phyloP scores from a whole-genome alignment of 1,140 invertebrate species.

The Yoshiicerus persimilis region DNA sequence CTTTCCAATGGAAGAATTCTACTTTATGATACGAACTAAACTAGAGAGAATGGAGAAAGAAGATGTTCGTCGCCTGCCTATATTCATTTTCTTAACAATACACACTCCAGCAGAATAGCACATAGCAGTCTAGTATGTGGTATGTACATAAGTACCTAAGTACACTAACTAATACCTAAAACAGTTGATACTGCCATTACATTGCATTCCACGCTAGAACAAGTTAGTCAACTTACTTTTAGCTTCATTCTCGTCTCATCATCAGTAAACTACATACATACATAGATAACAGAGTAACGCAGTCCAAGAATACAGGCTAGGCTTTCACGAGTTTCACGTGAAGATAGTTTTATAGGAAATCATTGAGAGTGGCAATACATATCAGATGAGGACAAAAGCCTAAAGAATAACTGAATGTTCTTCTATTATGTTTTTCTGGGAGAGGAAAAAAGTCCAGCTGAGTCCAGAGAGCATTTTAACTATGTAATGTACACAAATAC shows the following conservation, averaged over 20 bases:
- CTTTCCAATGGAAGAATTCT: constrained; percentile 13
- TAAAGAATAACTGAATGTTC: neutral
- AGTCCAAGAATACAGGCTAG: neutral
- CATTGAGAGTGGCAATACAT: neutral
- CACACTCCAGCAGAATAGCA: neutral
- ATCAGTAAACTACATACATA: neutral
- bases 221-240: neutral
- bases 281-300: neutral
- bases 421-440: neutral
- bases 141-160: neutral
- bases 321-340: neutral
- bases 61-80: neutral
- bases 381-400: neutral
- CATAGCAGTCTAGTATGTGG: no score
- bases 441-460: neutral
- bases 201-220: neutral
- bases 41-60: constrained; percentile 2
- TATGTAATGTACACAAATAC: neutral
- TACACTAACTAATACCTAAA: no score
- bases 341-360: neutral
- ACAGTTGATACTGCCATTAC: no score
- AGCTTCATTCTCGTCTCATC: neutral
- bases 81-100: neutral
- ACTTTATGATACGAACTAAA: constrained; percentile 5
- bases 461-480: neutral